phyloP scores from a whole-genome alignment of 2,797 vertebrate genomes.

The Babyrousa celebensis region DNA sequence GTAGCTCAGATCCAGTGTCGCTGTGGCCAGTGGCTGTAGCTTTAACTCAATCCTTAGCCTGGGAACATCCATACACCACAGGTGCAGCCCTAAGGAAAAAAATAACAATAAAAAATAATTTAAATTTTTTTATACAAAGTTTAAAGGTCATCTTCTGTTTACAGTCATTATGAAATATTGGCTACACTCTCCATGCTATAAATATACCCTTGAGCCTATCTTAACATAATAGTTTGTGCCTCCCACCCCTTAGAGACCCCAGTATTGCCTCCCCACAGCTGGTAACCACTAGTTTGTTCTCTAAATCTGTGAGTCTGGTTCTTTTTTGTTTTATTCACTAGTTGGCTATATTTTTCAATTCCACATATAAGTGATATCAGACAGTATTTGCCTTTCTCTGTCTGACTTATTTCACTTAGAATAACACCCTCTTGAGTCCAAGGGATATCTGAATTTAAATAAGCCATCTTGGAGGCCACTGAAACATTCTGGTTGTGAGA shows the following conservation, averaged over 20 bases:
- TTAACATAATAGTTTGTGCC: not conserved
- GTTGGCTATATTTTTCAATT: not conserved
- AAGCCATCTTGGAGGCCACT: not conserved
- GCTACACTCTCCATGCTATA: not conserved
- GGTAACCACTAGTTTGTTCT: not conserved
- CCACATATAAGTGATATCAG: no score
- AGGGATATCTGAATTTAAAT: not conserved
- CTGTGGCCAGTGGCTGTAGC: no score
- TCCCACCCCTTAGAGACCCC: no score
- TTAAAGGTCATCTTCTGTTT: not conserved
- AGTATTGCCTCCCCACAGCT: not conserved
- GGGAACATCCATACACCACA: no score
- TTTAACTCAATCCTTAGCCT: no score
- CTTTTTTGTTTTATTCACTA: not conserved
- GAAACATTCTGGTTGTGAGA: not conserved
- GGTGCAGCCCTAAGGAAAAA: no score
- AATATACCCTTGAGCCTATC: not conserved
- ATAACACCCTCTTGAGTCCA: no score
- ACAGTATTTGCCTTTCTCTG: no score
- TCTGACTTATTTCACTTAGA: no score
- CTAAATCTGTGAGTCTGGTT: not conserved
- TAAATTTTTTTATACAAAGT: not conserved
- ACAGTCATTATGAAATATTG: not conserved
- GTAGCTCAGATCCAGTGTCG: no score
- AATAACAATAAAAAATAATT: not conserved